phyloP scores from a whole-genome alignment of 2,888 invertebrate species.

The Lypha dubia region DNA sequence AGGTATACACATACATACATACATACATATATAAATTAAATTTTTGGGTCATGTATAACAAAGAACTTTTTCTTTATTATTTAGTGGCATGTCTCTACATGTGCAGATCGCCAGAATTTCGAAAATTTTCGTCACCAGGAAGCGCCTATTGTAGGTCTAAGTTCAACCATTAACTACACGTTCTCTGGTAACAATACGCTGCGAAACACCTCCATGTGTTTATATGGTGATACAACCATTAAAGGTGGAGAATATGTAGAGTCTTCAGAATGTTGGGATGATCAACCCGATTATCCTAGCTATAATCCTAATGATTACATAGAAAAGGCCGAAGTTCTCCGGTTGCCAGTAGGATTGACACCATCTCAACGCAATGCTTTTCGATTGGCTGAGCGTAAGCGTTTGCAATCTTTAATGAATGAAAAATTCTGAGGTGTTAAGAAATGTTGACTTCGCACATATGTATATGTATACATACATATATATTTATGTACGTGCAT shows the following conservation, averaged over 20 bases:
- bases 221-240: constrained; percentile 1
- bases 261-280: constrained; percentile 74
- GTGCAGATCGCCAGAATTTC: constrained; percentile 72
- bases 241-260: constrained; percentile 68
- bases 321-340: constrained; percentile 73
- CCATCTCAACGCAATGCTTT: constrained; percentile 74
- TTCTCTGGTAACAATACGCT: constrained; percentile 48
- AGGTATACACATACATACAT: constrained; percentile 53
- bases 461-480: background rate
- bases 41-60: constrained; percentile 69
- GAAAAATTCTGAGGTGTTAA: background rate
- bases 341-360: constrained; percentile 75
- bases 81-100: constrained; percentile 75
- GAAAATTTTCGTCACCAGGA: constrained; percentile 74
- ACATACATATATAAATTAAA: background rate
- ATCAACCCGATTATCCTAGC: constrained; percentile 72
- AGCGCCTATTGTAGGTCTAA: constrained; percentile 58
- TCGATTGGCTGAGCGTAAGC: constrained; percentile 75
- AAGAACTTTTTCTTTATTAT: constrained; percentile 15
- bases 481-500: background rate
- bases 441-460: background rate
- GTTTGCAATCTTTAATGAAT: constrained; percentile 68
- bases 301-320: constrained; percentile 75
- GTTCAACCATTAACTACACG: constrained; percentile 56
- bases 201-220: constrained; percentile 14